Percentiles rank a stretch among this genome's conserved stretches.
Evolutionary conservation across 2,888 invertebrate species (phyloP).

Genomic region (Scaeva pyrastri): DNA sequence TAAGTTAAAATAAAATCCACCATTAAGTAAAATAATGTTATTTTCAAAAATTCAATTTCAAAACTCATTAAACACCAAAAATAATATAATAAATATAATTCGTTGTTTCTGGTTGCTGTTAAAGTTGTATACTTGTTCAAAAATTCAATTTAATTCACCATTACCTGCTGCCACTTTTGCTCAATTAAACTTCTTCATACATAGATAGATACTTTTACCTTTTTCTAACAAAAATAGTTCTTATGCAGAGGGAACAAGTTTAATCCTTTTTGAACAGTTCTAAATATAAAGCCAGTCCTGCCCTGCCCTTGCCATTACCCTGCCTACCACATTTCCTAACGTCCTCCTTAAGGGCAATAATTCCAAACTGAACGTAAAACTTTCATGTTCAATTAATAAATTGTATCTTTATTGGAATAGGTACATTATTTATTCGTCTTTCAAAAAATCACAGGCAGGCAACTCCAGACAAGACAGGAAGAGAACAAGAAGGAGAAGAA

Average conservation of each 20-base stretch:
- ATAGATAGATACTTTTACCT: background rate
- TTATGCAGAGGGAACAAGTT: conserved; percentile 17
- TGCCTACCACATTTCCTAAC: background rate
- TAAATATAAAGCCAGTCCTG: background rate
- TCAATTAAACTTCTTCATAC: conserved; percentile 37
- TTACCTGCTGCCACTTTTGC: conserved; percentile 5
- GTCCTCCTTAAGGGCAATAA: conserved; percentile 28
- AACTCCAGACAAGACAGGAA: background rate
- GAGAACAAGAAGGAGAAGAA: background rate
- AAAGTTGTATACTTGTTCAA: background rate
- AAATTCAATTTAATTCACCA: conserved; percentile 44
- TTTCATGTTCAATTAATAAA: conserved; percentile 67
- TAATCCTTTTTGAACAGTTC: conserved; percentile 53
- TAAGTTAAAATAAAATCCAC: background rate
- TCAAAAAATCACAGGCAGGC: conserved; percentile 11
- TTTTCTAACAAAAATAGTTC: background rate
- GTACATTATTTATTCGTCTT: conserved; percentile 14
- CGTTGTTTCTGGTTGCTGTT: background rate
- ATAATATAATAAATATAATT: conserved; percentile 3
- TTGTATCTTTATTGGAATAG: conserved; percentile 40
- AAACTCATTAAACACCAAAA: conserved; percentile 53
- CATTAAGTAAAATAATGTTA: background rate
- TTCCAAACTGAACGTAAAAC: conserved; percentile 47
- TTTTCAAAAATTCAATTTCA: conserved; percentile 46
- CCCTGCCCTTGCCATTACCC: no score